Conservation (phyloP, 2,797 vertebrate species). For the Zenarchopterus dispar region DNA sequence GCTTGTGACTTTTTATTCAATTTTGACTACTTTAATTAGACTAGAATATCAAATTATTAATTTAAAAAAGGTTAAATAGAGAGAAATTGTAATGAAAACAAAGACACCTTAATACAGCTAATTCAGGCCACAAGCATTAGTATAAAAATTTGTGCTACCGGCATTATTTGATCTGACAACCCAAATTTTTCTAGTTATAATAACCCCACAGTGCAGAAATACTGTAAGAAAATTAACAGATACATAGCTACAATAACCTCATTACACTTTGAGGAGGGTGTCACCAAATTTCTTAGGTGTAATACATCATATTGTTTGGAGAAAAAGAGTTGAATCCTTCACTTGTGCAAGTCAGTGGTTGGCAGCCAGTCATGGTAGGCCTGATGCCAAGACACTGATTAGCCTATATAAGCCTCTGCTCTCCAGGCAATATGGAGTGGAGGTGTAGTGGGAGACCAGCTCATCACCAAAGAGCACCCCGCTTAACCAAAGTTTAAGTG, state of each 20-base stretch:
- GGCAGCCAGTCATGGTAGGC: constrained; percentile 67
- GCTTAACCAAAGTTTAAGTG: constrained; percentile 80
- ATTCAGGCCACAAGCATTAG: background rate
- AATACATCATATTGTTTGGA: constrained; percentile 45
- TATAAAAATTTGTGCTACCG: background rate
- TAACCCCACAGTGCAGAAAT: background rate
- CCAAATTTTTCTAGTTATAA: background rate
- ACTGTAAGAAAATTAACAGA: background rate
- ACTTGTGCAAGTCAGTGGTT: constrained; percentile 66
- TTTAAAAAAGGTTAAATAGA: too few species aligned
- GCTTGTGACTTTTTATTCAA: too few species aligned
- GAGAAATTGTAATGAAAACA: too few species aligned
- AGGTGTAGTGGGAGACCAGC: constrained; percentile 72
- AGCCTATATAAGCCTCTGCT: constrained; percentile 70
- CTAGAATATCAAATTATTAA: too few species aligned
- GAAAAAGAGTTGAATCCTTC: constrained; percentile 59
- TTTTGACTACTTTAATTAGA: too few species aligned
- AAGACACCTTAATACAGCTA: too few species aligned
- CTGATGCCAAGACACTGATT: constrained; percentile 78
- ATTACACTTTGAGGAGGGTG: constrained; percentile 7
- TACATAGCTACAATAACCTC: background rate
- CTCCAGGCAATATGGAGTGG: constrained; percentile 67
- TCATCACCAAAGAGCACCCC: constrained; percentile 76
- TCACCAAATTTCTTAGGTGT: constrained; percentile 41
- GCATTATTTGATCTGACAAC: background rate